Evolutionary conservation across 1,140 invertebrate genomes (phyloP).

Genomic region (Polypedilum vanderplanki): DNA sequence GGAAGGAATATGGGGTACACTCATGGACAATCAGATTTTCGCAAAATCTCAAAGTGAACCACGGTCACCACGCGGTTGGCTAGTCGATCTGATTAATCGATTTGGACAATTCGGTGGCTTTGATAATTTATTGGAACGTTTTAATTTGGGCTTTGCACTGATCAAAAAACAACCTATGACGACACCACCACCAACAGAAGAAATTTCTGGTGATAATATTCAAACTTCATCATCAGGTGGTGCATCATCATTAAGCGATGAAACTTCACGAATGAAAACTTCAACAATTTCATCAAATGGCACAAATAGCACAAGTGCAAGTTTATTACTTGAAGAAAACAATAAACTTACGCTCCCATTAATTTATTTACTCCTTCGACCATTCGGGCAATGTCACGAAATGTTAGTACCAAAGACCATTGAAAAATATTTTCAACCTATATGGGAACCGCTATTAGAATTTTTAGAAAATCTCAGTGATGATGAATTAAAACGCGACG

Average conservation of each 20-base stretch:
- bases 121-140: constrained; percentile 77
- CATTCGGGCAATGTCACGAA: constrained; percentile 89
- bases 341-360: constrained; percentile 62
- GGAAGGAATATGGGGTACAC: constrained; percentile 41
- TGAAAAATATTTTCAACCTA: constrained; percentile 87
- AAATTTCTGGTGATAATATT: constrained; percentile 35
- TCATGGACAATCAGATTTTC: constrained; percentile 53
- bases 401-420: constrained; percentile 83
- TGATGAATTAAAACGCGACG: constrained; percentile 94
- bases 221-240: not conserved
- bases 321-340: constrained; percentile 37
- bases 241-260: constrained; percentile 29
- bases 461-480: constrained; percentile 93
- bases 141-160: constrained; percentile 50
- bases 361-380: constrained; percentile 76
- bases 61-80: constrained; percentile 78
- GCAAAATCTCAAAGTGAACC: constrained; percentile 70
- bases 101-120: constrained; percentile 88
- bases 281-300: constrained; percentile 33
- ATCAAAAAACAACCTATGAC: constrained; percentile 37
- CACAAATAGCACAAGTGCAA: constrained; percentile 38
- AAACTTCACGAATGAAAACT: constrained; percentile 29
- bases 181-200: constrained; percentile 42
- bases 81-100: constrained; percentile 91
- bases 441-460: constrained; percentile 86